These are phyloP conservation scores for Ceryle rudis DNA, from an alignment of 2,797 vertebrate species.

Conservation along the genomic window DNA sequence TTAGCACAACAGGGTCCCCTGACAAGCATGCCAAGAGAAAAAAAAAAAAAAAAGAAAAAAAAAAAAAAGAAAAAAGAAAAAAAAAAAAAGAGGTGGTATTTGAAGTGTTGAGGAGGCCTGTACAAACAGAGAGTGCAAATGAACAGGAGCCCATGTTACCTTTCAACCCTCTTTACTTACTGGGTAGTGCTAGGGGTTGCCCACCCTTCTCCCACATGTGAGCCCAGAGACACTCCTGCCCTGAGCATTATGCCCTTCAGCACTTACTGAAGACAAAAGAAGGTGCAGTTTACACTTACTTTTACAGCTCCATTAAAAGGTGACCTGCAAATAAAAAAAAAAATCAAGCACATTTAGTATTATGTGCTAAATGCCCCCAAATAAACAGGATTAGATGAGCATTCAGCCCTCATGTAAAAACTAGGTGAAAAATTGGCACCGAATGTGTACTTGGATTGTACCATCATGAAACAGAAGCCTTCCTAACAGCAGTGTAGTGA, in stretches of 20 bases:
- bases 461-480: background rate
- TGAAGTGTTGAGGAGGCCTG: background rate
- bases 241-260: slow-evolving; percentile 41
- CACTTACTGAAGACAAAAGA: slow-evolving; percentile 66
- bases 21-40: background rate
- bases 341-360: slow-evolving; percentile 72
- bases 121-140: slow-evolving; percentile 8
- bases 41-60: background rate
- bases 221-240: slow-evolving; percentile 37
- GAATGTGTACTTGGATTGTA: background rate
- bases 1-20: background rate
- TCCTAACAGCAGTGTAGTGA: background rate
- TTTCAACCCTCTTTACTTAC: slow-evolving; percentile 22
- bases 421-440: background rate
- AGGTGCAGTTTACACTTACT: slow-evolving; percentile 69
- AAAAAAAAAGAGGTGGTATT: background rate
- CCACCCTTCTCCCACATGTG: slow-evolving; percentile 47
- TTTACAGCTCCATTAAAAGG: slow-evolving; percentile 75
- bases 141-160: slow-evolving; percentile 1
- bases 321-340: slow-evolving; percentile 73
- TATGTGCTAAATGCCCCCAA: slow-evolving; percentile 53
- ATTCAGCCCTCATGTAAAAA: slow-evolving; percentile 41
- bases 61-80: background rate
- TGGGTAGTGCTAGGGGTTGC: slow-evolving; percentile 6
- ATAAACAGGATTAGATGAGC: slow-evolving; percentile 64